Conservation (phyloP, 2,797 vertebrate genomes). For the Poecilia picta region DNA sequence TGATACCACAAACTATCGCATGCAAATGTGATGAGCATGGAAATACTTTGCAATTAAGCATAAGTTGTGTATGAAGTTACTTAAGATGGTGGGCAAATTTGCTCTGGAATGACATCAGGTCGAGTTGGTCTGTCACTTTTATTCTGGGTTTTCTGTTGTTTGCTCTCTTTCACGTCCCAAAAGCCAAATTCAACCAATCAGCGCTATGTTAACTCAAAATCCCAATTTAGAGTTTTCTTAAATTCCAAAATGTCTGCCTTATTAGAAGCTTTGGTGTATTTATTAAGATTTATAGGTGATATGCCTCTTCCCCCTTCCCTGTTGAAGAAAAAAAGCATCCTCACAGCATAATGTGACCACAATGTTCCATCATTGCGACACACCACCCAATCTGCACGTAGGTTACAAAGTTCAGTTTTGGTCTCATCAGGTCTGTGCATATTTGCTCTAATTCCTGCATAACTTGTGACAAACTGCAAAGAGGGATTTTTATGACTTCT, state of each 20-base stretch:
- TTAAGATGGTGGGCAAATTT: background rate
- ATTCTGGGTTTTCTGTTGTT: background rate
- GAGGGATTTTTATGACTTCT: background rate
- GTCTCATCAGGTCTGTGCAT: background rate
- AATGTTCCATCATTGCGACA: background rate
- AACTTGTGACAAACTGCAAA: background rate
- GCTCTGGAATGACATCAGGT: background rate
- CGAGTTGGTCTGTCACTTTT: background rate
- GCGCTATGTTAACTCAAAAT: background rate
- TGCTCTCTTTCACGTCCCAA: background rate
- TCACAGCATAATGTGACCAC: background rate
- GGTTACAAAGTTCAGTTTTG: background rate
- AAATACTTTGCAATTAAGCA: background rate
- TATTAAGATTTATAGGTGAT: background rate
- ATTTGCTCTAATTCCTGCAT: background rate
- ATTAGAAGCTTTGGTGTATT: background rate
- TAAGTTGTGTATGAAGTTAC: background rate
- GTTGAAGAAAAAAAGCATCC: background rate
- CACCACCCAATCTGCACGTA: background rate
- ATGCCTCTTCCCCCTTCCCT: too few relatives aligned
- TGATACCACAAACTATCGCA: background rate
- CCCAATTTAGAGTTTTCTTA: background rate
- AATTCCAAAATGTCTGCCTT: background rate
- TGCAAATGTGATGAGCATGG: background rate
- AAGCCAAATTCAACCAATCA: background rate